Evolutionary conservation across 2,113 vertebrate species (phyloP), one percentile per base, ranked within the genome.

Genomic region (Craseonycteris thonglongyai): DNA sequence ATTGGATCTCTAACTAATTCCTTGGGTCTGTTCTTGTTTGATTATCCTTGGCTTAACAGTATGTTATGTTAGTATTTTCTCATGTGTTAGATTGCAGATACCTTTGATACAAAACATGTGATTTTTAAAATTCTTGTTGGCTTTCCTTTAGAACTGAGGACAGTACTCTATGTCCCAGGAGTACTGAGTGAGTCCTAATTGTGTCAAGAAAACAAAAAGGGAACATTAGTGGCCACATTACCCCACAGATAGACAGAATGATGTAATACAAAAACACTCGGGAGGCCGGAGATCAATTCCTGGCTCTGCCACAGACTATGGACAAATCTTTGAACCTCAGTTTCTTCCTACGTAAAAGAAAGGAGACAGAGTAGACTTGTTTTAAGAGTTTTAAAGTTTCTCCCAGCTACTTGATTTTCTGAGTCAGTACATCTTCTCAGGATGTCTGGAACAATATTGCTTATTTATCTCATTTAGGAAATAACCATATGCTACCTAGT

Each of bases 51-150:
- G 76, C 78, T 88, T 66, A 33, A 38, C 49, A 33, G 45, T 65
- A 63, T 66, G 40, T 45, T 38, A 68, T 78, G 33, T 14, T 81
- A 38, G 38, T 26, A 80, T 95, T 90, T 81, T 76, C 59, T 88
- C 66, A 68, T 86, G 11, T 88, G 51, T 83, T 94, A 85, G 71
- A 72, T 61, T 94, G 19, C 28, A 91, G 51, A 71, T 95, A 40
- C 1, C 56, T 95, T 81, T 87, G 58, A 91, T 35, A 79, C 8
- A 85, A 91, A 78, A 74, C 8, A 18, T 7, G 14, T 63, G 15
- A 68, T 88, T 76, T 85, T 74, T 5, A 33, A 75, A 69, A 68
- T 79, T 69, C 33, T 58, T 65, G 10, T 30, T 92, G 80, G 18
- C 45, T 82, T 75, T 89, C 28, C 51, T 95, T 86, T 86, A 80